These are phyloP conservation scores for Laticauda colubrina DNA, from an alignment of 2,113 vertebrate species.

Conservation along the genomic window DNA sequence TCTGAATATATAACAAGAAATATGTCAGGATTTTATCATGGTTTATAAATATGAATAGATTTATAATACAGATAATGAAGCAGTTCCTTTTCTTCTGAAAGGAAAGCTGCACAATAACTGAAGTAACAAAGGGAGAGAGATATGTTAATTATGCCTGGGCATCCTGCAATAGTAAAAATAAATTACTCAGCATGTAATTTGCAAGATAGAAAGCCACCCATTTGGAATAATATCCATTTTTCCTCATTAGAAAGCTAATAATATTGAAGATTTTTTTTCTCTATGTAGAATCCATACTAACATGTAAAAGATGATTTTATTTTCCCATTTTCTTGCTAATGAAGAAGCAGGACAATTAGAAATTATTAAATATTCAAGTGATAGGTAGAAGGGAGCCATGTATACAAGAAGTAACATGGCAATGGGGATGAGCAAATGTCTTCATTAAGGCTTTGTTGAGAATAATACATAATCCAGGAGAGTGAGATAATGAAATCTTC, in stretches of 20 bases:
- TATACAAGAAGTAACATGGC: not conserved
- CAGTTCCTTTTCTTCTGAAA: not conserved
- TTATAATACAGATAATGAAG: constrained; percentile 15
- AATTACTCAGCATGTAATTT: constrained; percentile 21
- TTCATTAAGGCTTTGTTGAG: not conserved
- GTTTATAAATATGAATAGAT: constrained; percentile 32
- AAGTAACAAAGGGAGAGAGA: not conserved
- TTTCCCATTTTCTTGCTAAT: not conserved
- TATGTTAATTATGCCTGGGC: not conserved
- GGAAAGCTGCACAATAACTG: not conserved
- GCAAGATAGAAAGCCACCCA: not conserved
- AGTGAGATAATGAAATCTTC: not conserved
- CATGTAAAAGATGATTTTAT: not conserved
- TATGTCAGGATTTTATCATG: constrained; percentile 14
- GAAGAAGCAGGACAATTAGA: not conserved
- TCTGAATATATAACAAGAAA: not conserved
- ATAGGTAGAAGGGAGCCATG: not conserved
- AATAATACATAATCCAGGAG: not conserved
- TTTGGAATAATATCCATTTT: not conserved
- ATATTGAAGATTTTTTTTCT: not conserved
- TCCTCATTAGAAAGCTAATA: constrained; percentile 22
- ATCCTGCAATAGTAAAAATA: constrained; percentile 22
- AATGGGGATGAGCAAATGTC: not conserved
- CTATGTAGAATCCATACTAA: not conserved
- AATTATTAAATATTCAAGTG: not conserved